These are phyloP conservation scores for Halisarca cf. caerulea DNA, from an alignment of 37 sponge, comb jelly and placozoan species.

Conservation along the genomic window DNA sequence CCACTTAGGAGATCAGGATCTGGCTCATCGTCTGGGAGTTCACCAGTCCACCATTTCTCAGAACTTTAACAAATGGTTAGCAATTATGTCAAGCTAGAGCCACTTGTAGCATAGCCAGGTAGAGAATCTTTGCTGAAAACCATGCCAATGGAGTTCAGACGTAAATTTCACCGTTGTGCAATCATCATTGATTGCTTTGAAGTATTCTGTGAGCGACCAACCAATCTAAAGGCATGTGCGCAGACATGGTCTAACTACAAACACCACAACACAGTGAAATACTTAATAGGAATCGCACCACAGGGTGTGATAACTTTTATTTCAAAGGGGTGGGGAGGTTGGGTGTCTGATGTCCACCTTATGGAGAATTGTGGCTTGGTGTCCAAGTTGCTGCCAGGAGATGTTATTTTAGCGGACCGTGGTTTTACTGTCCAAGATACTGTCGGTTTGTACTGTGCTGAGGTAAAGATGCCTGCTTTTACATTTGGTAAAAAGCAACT, in stretches of 20 bases:
- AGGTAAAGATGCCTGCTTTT: slow-evolving; percentile 65
- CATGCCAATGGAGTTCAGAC: slow-evolving; percentile 61
- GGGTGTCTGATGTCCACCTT: slow-evolving; percentile 65
- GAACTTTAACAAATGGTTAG: slow-evolving; percentile 35
- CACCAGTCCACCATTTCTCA: slow-evolving; percentile 37
- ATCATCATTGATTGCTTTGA: slow-evolving; percentile 82
- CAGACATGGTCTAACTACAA: slow-evolving; percentile 56
- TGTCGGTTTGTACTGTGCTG: slow-evolving; percentile 52
- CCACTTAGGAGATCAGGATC: slow-evolving; percentile 25
- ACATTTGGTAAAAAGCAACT: slow-evolving; percentile 72
- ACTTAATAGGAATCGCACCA: slow-evolving; percentile 62
- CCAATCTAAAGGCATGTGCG: slow-evolving; percentile 53
- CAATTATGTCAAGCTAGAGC: slow-evolving; percentile 11
- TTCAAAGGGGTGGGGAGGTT: slow-evolving; percentile 68
- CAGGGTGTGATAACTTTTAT: slow-evolving; percentile 69
- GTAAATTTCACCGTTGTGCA: slow-evolving; percentile 32
- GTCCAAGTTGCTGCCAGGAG: slow-evolving; percentile 66
- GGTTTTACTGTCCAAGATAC: slow-evolving; percentile 72
- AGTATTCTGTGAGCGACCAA: slow-evolving; percentile 57
- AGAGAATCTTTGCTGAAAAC: slow-evolving; percentile 44
- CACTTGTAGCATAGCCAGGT: slow-evolving; percentile 68
- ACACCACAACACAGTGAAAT: slow-evolving; percentile 70
- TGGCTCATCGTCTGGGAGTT: slow-evolving; percentile 58
- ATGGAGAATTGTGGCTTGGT: slow-evolving; percentile 68
- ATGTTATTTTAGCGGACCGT: slow-evolving; percentile 69